Evolutionary conservation across 2,797 vertebrate species (phyloP).

Genomic region (Eospalax fontanierii): DNA sequence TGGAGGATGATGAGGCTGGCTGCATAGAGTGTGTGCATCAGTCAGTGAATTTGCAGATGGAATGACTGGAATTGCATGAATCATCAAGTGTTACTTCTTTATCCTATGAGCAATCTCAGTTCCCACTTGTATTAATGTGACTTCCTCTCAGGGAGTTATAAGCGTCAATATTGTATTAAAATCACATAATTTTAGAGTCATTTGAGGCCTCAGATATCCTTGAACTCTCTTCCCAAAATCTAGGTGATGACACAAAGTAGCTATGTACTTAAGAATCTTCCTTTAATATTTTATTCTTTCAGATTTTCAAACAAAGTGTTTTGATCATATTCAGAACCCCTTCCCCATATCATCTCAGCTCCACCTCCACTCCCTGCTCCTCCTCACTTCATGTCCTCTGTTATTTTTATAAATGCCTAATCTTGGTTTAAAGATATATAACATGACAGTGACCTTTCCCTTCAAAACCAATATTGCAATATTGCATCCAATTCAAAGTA

Average conservation of each 20-base stretch:
- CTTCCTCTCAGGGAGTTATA: slow-evolving; percentile 48
- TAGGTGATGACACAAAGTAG: background rate
- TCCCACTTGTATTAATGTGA: slow-evolving; percentile 23
- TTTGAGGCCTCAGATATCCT: background rate
- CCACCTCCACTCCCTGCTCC: no score
- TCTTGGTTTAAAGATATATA: background rate
- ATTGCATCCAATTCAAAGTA: background rate
- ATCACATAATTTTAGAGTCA: background rate
- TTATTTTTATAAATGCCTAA: no score
- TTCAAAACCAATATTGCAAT: background rate
- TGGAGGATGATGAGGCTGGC: slow-evolving; percentile 40
- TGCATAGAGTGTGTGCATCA: background rate
- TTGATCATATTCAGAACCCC: no score
- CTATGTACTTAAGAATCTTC: no score
- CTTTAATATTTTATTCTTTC: no score
- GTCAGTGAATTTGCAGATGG: slow-evolving; percentile 35
- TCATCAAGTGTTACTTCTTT: slow-evolving; percentile 80
- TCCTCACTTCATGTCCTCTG: no score
- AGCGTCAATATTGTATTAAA: slow-evolving; percentile 49
- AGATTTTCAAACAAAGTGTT: no score
- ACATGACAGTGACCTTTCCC: background rate
- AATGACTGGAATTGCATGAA: slow-evolving; percentile 81
- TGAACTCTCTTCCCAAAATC: background rate
- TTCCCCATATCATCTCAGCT: no score
- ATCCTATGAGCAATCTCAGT: slow-evolving; percentile 42